A percentile compares a stretch with the other conserved stretches of the same genome.
Evolutionary conservation across 2,113 vertebrate species (phyloP).

Genomic region (Capra hircus): DNA sequence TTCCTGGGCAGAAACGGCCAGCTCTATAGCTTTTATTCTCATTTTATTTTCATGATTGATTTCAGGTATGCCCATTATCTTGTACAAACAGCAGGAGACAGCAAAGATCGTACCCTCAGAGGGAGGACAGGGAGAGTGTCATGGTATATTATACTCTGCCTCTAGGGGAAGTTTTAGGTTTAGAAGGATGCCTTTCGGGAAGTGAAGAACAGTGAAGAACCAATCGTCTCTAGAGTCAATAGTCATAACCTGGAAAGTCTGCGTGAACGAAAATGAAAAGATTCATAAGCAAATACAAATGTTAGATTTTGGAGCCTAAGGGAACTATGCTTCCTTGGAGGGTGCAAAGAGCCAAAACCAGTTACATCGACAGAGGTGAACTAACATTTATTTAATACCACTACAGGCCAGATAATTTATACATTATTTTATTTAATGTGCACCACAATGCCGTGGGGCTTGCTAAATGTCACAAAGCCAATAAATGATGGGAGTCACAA

Average conservation of each 20-base stretch:
- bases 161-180: not conserved
- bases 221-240: not conserved
- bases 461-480: not conserved
- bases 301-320: not conserved
- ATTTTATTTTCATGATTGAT: constrained; percentile 11
- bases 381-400: not conserved
- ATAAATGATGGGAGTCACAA: not conserved
- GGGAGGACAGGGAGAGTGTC: not conserved
- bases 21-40: not conserved
- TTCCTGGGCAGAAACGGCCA: not conserved
- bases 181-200: not conserved
- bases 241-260: not conserved
- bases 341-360: not conserved
- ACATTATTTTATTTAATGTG: not conserved
- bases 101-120: not conserved
- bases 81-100: not conserved
- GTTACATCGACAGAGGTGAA: not conserved
- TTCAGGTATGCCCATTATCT: not conserved
- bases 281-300: not conserved
- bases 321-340: not conserved
- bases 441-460: not conserved
- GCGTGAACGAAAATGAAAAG: not conserved
- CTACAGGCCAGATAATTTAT: not conserved
- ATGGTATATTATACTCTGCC: not conserved
- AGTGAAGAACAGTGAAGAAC: not conserved